phyloP scores from a whole-genome alignment of 2,113 vertebrate genomes.

The Charadrius vociferus region DNA sequence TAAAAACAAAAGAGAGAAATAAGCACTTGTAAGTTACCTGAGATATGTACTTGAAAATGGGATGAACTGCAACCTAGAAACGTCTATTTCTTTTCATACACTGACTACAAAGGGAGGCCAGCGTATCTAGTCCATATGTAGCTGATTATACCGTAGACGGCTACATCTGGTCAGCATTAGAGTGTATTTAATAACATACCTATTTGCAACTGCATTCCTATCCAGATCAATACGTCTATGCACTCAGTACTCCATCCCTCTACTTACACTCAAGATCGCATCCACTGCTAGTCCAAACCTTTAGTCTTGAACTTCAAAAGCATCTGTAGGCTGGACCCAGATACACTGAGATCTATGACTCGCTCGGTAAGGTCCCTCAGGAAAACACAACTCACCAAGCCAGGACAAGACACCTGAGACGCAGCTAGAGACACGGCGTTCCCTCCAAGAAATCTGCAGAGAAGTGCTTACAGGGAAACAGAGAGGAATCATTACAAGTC shows the following conservation, averaged over 20 bases:
- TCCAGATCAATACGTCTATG: constrained; percentile 2
- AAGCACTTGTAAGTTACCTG: background rate
- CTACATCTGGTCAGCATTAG: constrained; percentile 43
- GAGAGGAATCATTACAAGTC: background rate
- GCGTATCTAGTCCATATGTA: background rate
- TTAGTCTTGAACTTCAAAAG: constrained; percentile 25
- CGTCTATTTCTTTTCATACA: background rate
- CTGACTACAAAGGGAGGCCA: constrained; percentile 53
- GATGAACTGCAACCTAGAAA: background rate
- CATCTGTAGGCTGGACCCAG: background rate
- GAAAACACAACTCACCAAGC: background rate
- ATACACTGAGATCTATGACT: background rate
- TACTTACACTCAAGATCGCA: background rate
- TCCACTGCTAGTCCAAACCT: background rate
- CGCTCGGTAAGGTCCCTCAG: background rate
- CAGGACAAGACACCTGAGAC: background rate
- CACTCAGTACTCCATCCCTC: background rate
- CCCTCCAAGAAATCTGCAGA: background rate
- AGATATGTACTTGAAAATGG: background rate
- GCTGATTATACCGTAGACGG: background rate
- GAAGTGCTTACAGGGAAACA: background rate
- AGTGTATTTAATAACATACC: background rate
- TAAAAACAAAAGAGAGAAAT: background rate
- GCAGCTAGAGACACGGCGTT: background rate
- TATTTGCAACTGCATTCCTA: constrained; percentile 25